Evolutionary conservation across 2,113 vertebrate species (phyloP), one percentile per base, ranked within the genome.

Genomic region (Danionella cerebrum): DNA sequence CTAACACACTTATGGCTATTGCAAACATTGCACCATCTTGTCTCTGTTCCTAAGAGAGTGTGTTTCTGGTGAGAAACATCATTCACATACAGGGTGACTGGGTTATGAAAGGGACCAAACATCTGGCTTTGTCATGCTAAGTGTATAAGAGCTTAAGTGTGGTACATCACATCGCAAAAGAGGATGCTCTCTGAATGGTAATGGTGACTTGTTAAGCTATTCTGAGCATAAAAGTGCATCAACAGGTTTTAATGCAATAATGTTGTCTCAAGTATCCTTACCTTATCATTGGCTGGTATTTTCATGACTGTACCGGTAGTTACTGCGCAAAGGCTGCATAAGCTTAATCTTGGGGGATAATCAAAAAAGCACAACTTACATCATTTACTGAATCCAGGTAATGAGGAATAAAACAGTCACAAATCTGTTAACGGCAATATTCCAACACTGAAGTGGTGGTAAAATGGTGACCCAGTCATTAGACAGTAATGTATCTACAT

Each of bases 1-100:
- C 63, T 44, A 44, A 44, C 45, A 39, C 25, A 44, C 62, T 48
- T n/a, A n/a, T n/a, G n/a, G n/a, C n/a, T n/a, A 25, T 72, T 33
- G 52, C 70, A 72, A 65, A 66, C 35, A 42, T 47, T 45, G 36
- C 29, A 14, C 64, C 36, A 62, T 72, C 64, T 72, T 62, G 54
- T 52, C 36, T 35, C 38, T n/a, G n/a, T 25, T 41, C 16, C 16
- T 22, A 14, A 27, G 22, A 31, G 57, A 42, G 13, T 13, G 57
- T 16, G 12, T 48, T 63, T 47, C n/a, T 48, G 18, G 42, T 22
- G 18, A 48, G 22, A 35, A 13, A 60, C 33, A 24, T 57, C 33
- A 35, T 12, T 27, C 18, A 48, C 44, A 35, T 33, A 33, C 5
- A 6, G 42, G 24, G 2, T 18, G 36, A 41, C 27, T 29, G 10